Conservation (phyloP, 1,140 invertebrate species). For the Conopomorpha cramerella region DNA sequence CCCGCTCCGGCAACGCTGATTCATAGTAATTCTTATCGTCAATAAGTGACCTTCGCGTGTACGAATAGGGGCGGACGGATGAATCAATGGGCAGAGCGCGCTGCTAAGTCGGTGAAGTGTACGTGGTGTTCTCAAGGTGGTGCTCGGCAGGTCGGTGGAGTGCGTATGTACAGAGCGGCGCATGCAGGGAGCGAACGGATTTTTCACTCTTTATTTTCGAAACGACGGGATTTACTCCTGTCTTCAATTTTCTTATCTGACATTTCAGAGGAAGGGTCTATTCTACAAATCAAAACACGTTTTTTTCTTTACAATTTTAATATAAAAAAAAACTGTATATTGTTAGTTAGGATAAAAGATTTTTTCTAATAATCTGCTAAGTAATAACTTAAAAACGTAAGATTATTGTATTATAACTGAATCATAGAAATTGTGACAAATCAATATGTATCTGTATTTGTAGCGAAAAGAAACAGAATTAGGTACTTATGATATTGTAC, state of each 20-base stretch:
- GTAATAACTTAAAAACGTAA: too few species aligned
- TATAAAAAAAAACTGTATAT: slow-evolving; percentile 37
- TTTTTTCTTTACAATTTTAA: slow-evolving; percentile 55
- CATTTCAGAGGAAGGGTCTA: slow-evolving; percentile 53
- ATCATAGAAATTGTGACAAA: slow-evolving; percentile 21
- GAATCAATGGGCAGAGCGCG: too few species aligned
- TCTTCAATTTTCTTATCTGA: too few species aligned
- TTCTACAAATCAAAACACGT: slow-evolving; percentile 51
- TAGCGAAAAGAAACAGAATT: slow-evolving; percentile 15
- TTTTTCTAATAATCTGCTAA: slow-evolving; percentile 51
- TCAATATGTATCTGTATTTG: slow-evolving; percentile 12
- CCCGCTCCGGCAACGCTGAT: slow-evolving; percentile 42
- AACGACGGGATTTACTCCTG: too few species aligned
- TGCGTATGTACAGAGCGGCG: slow-evolving; percentile 43
- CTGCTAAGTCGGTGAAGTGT: too few species aligned
- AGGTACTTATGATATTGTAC: too few species aligned
- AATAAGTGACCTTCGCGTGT: slow-evolving; percentile 28
- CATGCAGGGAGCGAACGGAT: slow-evolving; percentile 29
- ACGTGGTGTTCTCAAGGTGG: too few species aligned
- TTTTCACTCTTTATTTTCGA: not conserved
- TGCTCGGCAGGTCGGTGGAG: too few species aligned
- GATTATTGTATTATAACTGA: too few species aligned
- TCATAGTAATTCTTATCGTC: slow-evolving; percentile 48
- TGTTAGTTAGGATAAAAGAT: slow-evolving; percentile 39
- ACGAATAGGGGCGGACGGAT: slow-evolving; percentile 13